phyloP scores from a whole-genome alignment of 2,888 invertebrate species.

The Melanostoma mellinum region DNA sequence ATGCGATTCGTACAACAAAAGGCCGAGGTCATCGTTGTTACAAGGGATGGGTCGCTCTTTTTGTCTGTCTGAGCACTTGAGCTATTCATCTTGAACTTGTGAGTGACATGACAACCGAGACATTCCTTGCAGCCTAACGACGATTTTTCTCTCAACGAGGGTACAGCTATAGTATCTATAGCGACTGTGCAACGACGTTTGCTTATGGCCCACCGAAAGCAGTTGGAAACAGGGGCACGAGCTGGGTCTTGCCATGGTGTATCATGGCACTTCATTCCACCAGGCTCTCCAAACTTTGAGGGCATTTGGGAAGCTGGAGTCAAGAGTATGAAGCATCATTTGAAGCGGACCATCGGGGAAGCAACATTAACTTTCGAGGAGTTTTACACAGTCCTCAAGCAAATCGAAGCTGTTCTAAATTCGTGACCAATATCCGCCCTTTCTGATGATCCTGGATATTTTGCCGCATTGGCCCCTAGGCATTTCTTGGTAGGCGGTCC shows the following conservation, averaged over 20 bases:
- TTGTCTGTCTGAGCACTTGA: conserved; percentile 45
- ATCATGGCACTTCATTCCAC: no score
- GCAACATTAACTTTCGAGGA: conserved; percentile 12
- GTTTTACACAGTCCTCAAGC: conserved; percentile 19
- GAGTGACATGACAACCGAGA: conserved; percentile 46
- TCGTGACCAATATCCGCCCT: neutral
- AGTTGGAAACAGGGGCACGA: conserved; percentile 4
- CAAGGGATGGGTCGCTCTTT: conserved; percentile 49
- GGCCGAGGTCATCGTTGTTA: conserved; percentile 40
- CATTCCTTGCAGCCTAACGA: conserved; percentile 39
- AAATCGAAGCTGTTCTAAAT: conserved; percentile 21
- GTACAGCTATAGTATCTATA: conserved; percentile 17
- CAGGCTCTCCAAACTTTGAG: no score
- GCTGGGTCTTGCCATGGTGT: neutral
- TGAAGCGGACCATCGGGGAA: conserved; percentile 5
- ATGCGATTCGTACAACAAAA: conserved; percentile 38
- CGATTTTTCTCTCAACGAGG: conserved; percentile 30
- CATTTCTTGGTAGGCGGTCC: conserved; percentile 1
- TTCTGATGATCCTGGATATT: conserved; percentile 13
- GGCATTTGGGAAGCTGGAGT: no score
- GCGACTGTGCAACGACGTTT: conserved; percentile 27
- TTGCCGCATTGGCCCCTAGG: conserved; percentile 5
- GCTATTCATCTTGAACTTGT: conserved; percentile 62
- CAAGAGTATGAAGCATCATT: neutral
- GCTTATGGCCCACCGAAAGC: conserved; percentile 7